Conservation (phyloP, 2,797 vertebrate species). For the Coccyzus lansbergi region DNA sequence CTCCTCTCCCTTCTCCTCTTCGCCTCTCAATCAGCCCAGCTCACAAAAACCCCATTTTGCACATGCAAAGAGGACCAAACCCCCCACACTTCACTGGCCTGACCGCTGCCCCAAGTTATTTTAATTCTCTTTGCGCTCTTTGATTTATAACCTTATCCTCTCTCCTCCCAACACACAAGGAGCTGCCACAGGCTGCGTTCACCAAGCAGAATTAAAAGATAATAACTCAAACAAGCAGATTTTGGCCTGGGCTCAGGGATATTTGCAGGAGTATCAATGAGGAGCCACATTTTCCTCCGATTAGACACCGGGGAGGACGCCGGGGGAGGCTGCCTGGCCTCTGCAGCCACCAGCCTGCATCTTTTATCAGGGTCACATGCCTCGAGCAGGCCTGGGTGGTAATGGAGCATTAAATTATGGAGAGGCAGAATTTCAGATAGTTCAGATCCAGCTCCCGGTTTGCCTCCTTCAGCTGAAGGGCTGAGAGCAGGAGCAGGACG, state of each 20-base stretch:
- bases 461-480: background rate
- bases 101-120: background rate
- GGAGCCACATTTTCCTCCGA: background rate
- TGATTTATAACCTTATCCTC: background rate
- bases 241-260: background rate
- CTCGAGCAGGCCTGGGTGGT: background rate
- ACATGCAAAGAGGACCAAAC: background rate
- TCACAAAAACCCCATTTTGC: accelerated
- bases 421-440: background rate
- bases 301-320: background rate
- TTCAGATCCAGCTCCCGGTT: background rate
- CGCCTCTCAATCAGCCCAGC: background rate
- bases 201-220: background rate
- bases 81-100: background rate
- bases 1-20: background rate
- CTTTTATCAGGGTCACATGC: background rate
- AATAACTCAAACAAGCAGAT: background rate
- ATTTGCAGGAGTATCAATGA: background rate
- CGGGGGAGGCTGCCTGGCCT: background rate
- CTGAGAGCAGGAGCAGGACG: background rate
- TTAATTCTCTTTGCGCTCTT: background rate
- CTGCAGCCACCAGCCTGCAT: background rate
- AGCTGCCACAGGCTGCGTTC: background rate
- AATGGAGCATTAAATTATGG: background rate
- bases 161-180: background rate